phyloP scores from a whole-genome alignment of 2,888 invertebrate genomes.

The Xanthia togata region DNA sequence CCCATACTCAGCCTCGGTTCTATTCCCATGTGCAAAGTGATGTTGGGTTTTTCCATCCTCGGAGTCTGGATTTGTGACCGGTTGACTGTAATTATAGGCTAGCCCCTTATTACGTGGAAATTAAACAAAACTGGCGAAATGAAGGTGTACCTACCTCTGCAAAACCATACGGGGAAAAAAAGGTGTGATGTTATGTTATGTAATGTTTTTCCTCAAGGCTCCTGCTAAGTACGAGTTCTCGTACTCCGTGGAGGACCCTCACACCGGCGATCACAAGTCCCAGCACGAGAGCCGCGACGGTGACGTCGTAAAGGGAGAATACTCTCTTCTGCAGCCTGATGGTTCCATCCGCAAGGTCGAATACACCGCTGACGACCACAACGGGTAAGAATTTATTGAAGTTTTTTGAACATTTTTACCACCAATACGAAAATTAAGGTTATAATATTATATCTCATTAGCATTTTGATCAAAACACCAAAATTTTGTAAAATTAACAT shows the following conservation, averaged over 20 bases:
- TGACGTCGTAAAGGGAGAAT: conserved; percentile 88
- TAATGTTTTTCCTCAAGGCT: conserved; percentile 72
- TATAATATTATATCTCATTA: conserved; percentile 11
- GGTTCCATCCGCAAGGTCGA: conserved; percentile 90
- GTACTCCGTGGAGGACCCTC: conserved; percentile 90
- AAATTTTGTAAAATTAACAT: conserved; percentile 13
- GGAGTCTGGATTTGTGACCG: neutral
- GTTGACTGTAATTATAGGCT: neutral
- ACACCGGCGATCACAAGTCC: conserved; percentile 90
- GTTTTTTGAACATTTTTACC: neutral
- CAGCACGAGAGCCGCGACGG: conserved; percentile 87
- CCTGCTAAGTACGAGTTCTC: conserved; percentile 91
- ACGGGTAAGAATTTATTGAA: conserved; percentile 81
- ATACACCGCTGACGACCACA: conserved; percentile 90
- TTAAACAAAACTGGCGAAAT: neutral
- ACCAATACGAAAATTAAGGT: neutral
- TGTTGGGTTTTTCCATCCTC: neutral
- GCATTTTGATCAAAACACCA: conserved; percentile 13
- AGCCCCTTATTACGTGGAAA: neutral
- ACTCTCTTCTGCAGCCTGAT: conserved; percentile 90
- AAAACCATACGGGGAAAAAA: neutral
- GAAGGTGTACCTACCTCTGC: no score
- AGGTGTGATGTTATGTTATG: neutral
- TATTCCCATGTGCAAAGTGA: neutral
- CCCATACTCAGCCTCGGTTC: no score